These are phyloP conservation scores for Cyaniris semiargus DNA, from an alignment of 2,888 invertebrate genomes.

Conservation along the genomic window DNA sequence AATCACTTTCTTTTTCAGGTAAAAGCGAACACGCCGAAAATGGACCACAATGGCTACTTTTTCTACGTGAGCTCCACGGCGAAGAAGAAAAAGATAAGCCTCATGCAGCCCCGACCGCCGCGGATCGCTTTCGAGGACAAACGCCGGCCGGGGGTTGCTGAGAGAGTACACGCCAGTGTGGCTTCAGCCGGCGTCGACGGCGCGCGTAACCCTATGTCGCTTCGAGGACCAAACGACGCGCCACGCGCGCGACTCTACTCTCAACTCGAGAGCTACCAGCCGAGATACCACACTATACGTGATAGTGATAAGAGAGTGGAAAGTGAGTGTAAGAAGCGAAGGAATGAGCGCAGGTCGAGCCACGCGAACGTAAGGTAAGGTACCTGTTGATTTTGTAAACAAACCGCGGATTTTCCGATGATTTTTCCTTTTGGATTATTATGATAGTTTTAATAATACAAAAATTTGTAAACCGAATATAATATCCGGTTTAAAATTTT, in stretches of 20 bases:
- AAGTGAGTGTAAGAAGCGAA: conserved; percentile 67
- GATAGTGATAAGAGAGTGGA: conserved; percentile 75
- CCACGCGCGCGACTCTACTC: conserved; percentile 71
- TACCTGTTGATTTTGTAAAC: conserved; percentile 38
- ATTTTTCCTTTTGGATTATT: background rate
- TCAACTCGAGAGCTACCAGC: conserved; percentile 78
- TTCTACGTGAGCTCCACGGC: conserved; percentile 74
- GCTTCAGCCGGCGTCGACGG: conserved; percentile 57
- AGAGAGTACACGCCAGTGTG: conserved; percentile 64
- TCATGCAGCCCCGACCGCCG: conserved; percentile 75
- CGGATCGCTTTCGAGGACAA: conserved; percentile 73
- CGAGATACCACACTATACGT: conserved; percentile 75
- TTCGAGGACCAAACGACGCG: conserved; percentile 61
- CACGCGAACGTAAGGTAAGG: conserved; percentile 43
- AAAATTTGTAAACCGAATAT: too few relatives aligned
- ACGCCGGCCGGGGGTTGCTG: conserved; percentile 66
- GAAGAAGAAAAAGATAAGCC: conserved; percentile 77
- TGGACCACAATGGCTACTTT: conserved; percentile 77
- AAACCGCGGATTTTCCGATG: background rate
- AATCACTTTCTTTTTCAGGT: conserved; percentile 53
- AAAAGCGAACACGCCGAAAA: conserved; percentile 72
- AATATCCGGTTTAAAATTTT: too few relatives aligned
- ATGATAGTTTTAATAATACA: background rate
- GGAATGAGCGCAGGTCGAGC: conserved; percentile 64
- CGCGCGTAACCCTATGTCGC: conserved; percentile 65